phyloP scores from a whole-genome alignment of 2,888 invertebrate genomes.

The Ennomos fuscantarius region DNA sequence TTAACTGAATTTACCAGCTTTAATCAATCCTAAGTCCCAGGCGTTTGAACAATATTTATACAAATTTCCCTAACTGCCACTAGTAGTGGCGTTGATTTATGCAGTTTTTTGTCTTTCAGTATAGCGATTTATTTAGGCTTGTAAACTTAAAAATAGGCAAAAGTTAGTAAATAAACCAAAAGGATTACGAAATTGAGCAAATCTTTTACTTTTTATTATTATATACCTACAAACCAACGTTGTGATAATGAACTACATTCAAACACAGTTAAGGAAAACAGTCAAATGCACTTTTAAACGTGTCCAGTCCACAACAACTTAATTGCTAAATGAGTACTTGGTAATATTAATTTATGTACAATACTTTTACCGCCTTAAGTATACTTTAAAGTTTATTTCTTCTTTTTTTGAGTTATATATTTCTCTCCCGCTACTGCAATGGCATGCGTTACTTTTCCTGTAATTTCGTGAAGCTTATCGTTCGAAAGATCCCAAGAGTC shows the following conservation, averaged over 20 bases:
- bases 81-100: too few species aligned
- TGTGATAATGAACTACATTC: conserved; percentile 77
- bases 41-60: too few species aligned
- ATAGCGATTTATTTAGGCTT: too few species aligned
- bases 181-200: conserved; percentile 23
- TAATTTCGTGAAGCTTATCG: conserved; percentile 78
- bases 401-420: conserved; percentile 58
- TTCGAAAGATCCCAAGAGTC: conserved; percentile 77
- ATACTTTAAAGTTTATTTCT: conserved; percentile 27
- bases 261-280: conserved; percentile 45
- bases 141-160: too few species aligned
- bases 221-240: conserved; percentile 50
- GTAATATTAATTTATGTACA: conserved; percentile 21
- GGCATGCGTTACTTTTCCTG: conserved; percentile 74
- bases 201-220: conserved; percentile 29
- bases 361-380: conserved; percentile 8
- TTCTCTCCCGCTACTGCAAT: conserved; percentile 72
- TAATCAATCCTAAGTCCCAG: too few species aligned
- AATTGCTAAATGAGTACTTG: conserved; percentile 20
- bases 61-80: too few species aligned
- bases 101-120: too few species aligned
- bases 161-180: not conserved
- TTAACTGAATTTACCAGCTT: too few species aligned
- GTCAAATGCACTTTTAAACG: conserved; percentile 54
- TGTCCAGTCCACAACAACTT: conserved; percentile 77